These are phyloP conservation scores for Monarcha castaneiventris DNA, from an alignment of 2,113 vertebrate genomes.

Conservation along the genomic window DNA sequence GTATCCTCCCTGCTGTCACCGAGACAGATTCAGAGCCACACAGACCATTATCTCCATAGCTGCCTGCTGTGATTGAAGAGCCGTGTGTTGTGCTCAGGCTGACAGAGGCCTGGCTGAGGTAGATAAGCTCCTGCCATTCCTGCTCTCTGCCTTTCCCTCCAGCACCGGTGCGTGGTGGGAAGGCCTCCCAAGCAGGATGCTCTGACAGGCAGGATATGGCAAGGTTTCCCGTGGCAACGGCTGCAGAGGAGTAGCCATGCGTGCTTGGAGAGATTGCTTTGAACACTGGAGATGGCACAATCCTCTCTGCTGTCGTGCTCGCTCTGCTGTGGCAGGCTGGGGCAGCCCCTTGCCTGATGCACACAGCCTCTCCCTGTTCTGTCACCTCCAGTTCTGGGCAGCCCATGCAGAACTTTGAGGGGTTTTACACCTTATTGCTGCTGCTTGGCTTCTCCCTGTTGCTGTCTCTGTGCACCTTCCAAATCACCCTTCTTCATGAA, in stretches of 20 bases:
- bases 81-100: background rate
- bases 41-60: background rate
- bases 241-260: background rate
- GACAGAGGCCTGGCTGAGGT: constrained; percentile 30
- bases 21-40: background rate
- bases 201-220: constrained; percentile 3
- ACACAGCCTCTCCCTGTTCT: background rate
- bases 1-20: background rate
- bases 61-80: constrained; percentile 22
- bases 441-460: background rate
- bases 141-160: background rate
- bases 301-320: background rate
- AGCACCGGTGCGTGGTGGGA: background rate
- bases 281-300: background rate
- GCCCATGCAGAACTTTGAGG: background rate
- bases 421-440: background rate
- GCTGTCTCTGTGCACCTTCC: background rate
- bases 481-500: background rate
- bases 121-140: constrained; percentile 54
- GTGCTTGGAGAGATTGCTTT: background rate
- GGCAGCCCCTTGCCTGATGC: background rate
- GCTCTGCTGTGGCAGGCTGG: background rate
- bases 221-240: constrained; percentile 46
- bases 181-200: background rate
- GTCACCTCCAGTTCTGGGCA: background rate